Evolutionary conservation across 2,888 invertebrate genomes (phyloP).

Genomic region (Scaptodrosophila latifasciaeformis): DNA sequence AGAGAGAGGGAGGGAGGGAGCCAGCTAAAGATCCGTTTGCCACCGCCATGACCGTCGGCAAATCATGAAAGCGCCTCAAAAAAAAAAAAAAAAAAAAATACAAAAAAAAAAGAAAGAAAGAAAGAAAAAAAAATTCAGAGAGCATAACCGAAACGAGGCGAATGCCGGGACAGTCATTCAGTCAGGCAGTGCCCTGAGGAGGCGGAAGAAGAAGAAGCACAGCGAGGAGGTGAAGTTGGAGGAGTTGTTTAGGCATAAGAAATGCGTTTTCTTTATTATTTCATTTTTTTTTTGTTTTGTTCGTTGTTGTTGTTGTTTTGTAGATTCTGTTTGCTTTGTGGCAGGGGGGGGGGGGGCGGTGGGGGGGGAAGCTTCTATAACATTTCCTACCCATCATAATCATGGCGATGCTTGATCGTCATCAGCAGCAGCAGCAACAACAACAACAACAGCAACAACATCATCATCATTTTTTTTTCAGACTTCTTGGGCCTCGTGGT

Average conservation of each 20-base stretch:
- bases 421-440: too few species aligned
- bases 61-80: constrained; percentile 58
- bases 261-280: constrained; percentile 59
- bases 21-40: constrained; percentile 47
- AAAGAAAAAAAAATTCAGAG: too few species aligned
- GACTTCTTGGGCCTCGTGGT: constrained; percentile 17
- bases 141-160: constrained; percentile 20
- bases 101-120: too few species aligned
- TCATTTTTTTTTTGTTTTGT: too few species aligned
- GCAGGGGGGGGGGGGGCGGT: not conserved
- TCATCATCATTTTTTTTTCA: constrained; percentile 6
- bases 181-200: constrained; percentile 4
- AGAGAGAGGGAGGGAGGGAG: too few species aligned
- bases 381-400: too few species aligned
- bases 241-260: constrained; percentile 45
- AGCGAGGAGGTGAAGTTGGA: too few species aligned
- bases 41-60: constrained; percentile 52
- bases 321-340: constrained; percentile 46
- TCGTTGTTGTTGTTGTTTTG: constrained; percentile 66
- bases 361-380: too few species aligned
- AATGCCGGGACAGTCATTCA: constrained; percentile 23
- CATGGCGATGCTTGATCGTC: too few species aligned
- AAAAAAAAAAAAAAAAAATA: too few species aligned
- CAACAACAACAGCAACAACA: not conserved
- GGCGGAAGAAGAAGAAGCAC: not conserved